phyloP scores from a whole-genome alignment of 2,888 invertebrate species.

The Saturnia japonica region DNA sequence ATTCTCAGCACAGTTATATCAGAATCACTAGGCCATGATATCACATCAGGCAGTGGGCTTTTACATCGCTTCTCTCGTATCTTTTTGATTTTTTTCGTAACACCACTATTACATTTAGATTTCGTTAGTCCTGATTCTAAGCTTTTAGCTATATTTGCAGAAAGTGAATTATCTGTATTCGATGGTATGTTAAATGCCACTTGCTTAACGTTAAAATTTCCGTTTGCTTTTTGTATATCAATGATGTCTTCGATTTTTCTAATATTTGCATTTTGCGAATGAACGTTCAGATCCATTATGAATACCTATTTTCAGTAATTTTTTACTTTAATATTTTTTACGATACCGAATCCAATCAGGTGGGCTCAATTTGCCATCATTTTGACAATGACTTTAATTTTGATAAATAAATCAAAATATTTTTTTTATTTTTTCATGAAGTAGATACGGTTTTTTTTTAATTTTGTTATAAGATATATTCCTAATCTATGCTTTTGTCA shows the following conservation, averaged over 20 bases:
- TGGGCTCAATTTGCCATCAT: conserved; percentile 33
- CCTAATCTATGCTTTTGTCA: neutral
- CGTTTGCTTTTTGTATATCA: conserved; percentile 72
- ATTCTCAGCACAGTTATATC: conserved; percentile 82
- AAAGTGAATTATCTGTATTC: conserved; percentile 48
- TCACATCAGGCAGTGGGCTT: conserved; percentile 54
- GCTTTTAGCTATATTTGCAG: conserved; percentile 54
- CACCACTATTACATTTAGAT: conserved; percentile 39
- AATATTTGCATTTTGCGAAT: conserved; percentile 49
- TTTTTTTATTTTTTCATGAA: neutral
- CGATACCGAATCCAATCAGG: conserved; percentile 38
- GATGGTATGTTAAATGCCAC: conserved; percentile 63
- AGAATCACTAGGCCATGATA: conserved; percentile 82
- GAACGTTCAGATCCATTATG: conserved; percentile 50
- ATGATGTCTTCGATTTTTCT: conserved; percentile 74
- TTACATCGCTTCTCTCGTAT: conserved; percentile 47
- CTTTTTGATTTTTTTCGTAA: conserved; percentile 55
- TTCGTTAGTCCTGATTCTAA: conserved; percentile 60
- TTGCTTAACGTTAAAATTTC: conserved; percentile 57
- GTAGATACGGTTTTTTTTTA: neutral
- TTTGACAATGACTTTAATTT: conserved; percentile 35
- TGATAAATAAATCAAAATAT: neutral
- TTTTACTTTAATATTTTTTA: conserved; percentile 49
- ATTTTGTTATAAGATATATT: neutral
- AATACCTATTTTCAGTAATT: conserved; percentile 38